Base-by-base conservation (phyloP, 2,888 invertebrate genomes). In the Catocala nupta region DNA sequence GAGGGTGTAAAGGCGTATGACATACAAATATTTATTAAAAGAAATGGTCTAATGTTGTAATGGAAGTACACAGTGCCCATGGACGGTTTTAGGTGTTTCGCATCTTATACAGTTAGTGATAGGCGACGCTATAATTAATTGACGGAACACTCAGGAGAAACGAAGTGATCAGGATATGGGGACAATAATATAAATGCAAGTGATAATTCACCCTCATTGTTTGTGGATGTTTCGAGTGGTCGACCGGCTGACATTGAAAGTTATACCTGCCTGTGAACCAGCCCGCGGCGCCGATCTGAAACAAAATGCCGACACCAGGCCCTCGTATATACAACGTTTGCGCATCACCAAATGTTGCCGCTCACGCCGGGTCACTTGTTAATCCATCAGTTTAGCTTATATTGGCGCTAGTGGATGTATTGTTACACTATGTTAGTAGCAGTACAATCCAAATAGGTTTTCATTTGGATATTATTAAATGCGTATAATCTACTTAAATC, bases 261-360 rank as follows among this genome's bases (percentile, higher is more conserved):
- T 97, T 98, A 96, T 99, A 99, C 92, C 97, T 97, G 91, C 98
- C 98, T 91, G 97, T 97, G 95, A 98, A 96, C 99, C 99, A 99
- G 92, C 99, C 99, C 89, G 97, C 96, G 95, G 96, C 95, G 92
- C 96, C 96, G 95, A 98, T 97, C 98, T 98, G 97, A 94, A 96
- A 96, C 94, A 95, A 94, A 88, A 92, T 80, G 84, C 91, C 91
- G 86, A 89, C 90, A 93, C 91, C 93, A 85, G 81, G 83, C 89
- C 90, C 88, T 88, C 85, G 78, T 80, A 74, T 80, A 74, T 78
- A 81, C 73, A 80, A 56, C 45, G 63, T 73, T 71, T 70, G 63
- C 71, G 60, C 71, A 76, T 76, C 70, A 76, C 76, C 69, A 61
- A 56, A 64, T 70, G 57, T 55, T 70, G 59, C 62, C 56, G 59